Evolutionary conservation across 2,113 vertebrate species (phyloP).

Genomic region (Chloebia gouldiae): DNA sequence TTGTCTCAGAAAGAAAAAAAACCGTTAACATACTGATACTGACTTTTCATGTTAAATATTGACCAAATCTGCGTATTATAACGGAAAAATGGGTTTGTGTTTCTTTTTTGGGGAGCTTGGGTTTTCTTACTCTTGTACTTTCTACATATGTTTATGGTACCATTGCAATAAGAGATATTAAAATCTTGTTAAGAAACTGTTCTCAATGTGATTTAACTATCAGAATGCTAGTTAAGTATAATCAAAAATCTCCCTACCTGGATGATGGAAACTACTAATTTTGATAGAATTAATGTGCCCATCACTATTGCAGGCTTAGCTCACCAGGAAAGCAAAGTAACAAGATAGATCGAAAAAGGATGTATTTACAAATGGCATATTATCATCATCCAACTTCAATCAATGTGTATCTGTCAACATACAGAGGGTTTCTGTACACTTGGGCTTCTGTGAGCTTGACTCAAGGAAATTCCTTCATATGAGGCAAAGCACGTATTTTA

Average conservation of each 20-base stretch:
- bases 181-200: background rate
- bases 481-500: background rate
- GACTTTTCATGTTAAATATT: background rate
- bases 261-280: background rate
- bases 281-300: background rate
- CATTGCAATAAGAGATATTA: background rate
- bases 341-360: background rate
- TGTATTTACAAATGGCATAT: background rate
- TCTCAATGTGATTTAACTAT: background rate
- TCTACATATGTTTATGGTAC: background rate
- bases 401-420: background rate
- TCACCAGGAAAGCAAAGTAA: background rate
- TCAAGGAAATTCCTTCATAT: background rate
- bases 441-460: background rate
- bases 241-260: background rate
- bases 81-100: background rate
- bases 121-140: background rate
- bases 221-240: background rate
- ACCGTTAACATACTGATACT: background rate
- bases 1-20: background rate
- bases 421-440: background rate
- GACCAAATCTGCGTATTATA: background rate
- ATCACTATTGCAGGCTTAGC: background rate
- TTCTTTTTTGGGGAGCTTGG: accelerated
- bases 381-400: background rate